Evolutionary conservation across 2,797 vertebrate species (phyloP).

Genomic region (Darevskia mixta): DNA sequence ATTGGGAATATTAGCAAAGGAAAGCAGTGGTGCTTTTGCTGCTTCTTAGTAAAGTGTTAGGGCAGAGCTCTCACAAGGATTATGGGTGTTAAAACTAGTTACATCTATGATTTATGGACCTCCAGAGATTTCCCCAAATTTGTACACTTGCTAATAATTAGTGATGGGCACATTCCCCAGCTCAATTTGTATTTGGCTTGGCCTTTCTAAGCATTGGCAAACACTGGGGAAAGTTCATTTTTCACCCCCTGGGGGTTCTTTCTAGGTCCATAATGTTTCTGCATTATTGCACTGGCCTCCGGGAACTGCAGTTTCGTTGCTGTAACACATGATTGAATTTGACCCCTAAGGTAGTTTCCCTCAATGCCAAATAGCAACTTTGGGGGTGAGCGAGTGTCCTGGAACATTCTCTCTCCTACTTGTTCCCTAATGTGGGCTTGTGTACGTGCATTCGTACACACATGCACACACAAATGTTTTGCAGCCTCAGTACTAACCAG

Average conservation of each 20-base stretch:
- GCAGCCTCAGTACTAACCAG: too few species aligned
- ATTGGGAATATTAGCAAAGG: constrained; percentile 63
- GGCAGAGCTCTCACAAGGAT: constrained; percentile 62
- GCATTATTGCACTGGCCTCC: background rate
- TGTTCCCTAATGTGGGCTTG: too few species aligned
- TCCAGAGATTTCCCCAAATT: constrained; percentile 44
- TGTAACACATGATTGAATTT: too few species aligned
- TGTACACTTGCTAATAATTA: constrained; percentile 38
- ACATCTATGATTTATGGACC: constrained; percentile 57
- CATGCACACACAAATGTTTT: too few species aligned
- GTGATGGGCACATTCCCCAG: constrained; percentile 27
- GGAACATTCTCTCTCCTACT: too few species aligned
- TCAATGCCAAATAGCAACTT: background rate
- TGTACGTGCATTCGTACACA: too few species aligned
- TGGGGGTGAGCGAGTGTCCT: background rate
- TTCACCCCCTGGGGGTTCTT: background rate
- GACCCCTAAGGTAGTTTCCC: background rate
- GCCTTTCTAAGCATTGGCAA: background rate
- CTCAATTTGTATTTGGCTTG: background rate
- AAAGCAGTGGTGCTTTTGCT: constrained; percentile 51
- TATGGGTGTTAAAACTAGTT: constrained; percentile 64
- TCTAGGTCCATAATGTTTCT: background rate
- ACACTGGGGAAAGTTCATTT: background rate
- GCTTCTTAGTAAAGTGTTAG: constrained; percentile 53
- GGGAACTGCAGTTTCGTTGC: background rate